Evolutionary conservation across 1,140 invertebrate genomes (phyloP).

Genomic region (Physella acuta): DNA sequence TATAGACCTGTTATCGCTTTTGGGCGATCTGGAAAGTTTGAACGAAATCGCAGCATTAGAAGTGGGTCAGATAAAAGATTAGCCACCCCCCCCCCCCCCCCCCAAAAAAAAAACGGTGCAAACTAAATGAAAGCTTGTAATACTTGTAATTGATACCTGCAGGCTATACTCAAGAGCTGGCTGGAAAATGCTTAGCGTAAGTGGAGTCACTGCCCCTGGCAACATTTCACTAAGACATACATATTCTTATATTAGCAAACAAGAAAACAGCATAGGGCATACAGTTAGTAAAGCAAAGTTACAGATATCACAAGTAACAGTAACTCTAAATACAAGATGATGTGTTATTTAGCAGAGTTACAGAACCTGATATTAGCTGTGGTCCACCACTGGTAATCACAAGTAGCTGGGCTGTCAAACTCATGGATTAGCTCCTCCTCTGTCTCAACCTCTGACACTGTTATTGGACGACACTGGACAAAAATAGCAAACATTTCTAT

Average conservation of each 20-base stretch:
- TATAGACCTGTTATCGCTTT: no score
- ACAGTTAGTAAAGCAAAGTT: conserved; percentile 7
- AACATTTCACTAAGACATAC: conserved; percentile 75
- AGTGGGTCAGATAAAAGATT: no score
- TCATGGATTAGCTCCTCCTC: conserved; percentile 76
- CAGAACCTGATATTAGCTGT: conserved; percentile 61
- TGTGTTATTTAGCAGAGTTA: background rate
- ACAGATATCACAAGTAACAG: background rate
- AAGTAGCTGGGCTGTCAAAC: conserved; percentile 66
- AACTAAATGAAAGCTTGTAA: background rate
- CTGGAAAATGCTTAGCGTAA: conserved; percentile 56
- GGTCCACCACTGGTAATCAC: conserved; percentile 58
- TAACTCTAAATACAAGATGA: no score
- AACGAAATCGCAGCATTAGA: no score
- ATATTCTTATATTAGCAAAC: no score
- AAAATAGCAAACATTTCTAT: no score
- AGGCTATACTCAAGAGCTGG: conserved; percentile 53
- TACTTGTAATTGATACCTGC: conserved; percentile 46
- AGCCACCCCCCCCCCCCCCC: background rate
- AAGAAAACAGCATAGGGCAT: no score
- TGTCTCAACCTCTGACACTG: conserved; percentile 70
- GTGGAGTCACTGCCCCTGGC: conserved; percentile 61
- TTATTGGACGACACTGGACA: conserved; percentile 76
- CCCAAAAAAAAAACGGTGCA: background rate
- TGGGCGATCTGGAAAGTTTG: no score